Evolutionary conservation across 1,140 invertebrate genomes (phyloP), one percentile per base, ranked within the genome.

Genomic region (Galleria mellonella): DNA sequence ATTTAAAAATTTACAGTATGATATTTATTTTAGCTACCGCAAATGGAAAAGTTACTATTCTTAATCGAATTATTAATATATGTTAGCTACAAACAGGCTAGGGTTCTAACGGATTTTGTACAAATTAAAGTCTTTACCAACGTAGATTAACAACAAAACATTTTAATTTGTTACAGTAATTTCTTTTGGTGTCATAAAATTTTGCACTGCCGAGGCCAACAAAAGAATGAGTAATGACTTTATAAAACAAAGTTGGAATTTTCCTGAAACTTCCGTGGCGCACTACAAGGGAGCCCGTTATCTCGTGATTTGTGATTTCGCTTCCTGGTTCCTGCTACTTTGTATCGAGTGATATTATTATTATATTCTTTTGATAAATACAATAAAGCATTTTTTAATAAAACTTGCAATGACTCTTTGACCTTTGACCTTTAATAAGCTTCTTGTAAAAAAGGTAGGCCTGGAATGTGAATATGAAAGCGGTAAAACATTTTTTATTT

Each of bases 211-310:
- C 47, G 62, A 57, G 51, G 59, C 56, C 63, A 77, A 79, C 77
- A 83, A 81, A 79, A 77, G 72, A 71, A 78, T 83, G 79, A 83
- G 58, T 83, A 79, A 82, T 82, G 66, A 74, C 65, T 79, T 74
- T 69, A 51, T 62, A 58, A 77, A 79, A 83, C 79, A 82, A 79
- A 83, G 75, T 83, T 79, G 62, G 55, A 64, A 77, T 72, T 78
- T 81, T 65, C 62, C 65, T 42, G 58, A 70, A 82, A 76, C 62
- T 81, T 75, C 67, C 64, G 49, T 39, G 61, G 15, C 32, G 30
- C 48, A 54, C 62, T 62, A 67, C 51, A 62, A 59, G 44, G 51
- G 59, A 51, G 47, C 49, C 50, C 62, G 60, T 66, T 71, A 66
- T 74, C 65, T 68, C 55, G 55, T 70, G 56, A 64, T 75, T 75